Conservation (phyloP, 2,113 vertebrate species). For the Donacobius atricapilla region DNA sequence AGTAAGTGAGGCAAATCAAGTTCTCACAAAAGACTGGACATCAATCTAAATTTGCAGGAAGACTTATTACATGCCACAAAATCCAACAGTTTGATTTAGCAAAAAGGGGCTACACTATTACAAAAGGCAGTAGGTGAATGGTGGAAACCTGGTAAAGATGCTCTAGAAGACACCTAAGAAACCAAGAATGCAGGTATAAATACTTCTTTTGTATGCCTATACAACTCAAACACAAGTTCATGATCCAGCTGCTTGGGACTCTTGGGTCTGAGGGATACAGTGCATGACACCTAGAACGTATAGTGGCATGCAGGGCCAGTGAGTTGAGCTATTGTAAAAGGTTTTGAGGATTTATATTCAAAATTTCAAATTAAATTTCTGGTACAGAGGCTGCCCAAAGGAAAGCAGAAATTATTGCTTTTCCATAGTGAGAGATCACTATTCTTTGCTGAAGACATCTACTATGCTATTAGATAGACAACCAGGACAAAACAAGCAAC, state of each 20-base stretch:
- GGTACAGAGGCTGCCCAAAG: background rate
- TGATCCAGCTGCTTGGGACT: background rate
- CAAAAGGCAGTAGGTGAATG: background rate
- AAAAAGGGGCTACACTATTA: background rate
- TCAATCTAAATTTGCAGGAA: background rate
- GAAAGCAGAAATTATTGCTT: background rate
- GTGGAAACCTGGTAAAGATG: background rate
- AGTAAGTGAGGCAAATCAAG: background rate
- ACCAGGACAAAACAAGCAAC: background rate
- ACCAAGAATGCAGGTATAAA: background rate
- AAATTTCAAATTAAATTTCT: background rate
- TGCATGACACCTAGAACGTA: background rate
- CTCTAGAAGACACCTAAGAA: background rate
- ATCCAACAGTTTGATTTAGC: background rate
- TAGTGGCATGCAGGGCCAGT: fast-evolving
- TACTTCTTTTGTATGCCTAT: background rate
- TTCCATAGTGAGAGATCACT: background rate
- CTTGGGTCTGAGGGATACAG: fast-evolving
- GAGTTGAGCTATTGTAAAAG: background rate
- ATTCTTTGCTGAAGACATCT: background rate
- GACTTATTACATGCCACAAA: background rate
- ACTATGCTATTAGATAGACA: background rate
- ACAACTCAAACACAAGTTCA: background rate
- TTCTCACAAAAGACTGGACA: background rate
- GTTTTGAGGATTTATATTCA: background rate